phyloP scores from a whole-genome alignment of 2,113 vertebrate genomes.

The Dendropsophus ebraccatus region DNA sequence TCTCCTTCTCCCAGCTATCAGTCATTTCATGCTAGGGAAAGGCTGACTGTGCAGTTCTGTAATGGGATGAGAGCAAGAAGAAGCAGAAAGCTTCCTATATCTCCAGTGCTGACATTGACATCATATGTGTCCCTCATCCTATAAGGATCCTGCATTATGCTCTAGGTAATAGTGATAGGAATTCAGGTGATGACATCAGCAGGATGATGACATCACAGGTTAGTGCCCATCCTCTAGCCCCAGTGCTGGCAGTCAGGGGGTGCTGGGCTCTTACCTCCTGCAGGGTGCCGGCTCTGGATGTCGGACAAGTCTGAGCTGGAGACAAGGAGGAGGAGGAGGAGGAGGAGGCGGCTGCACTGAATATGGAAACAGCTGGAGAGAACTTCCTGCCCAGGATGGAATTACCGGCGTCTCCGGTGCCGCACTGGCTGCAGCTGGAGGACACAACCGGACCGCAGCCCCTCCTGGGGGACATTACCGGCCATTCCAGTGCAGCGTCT shows the following conservation, averaged over 20 bases:
- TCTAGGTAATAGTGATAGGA: background rate
- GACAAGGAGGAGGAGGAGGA: slow-evolving; percentile 24
- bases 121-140: too few species aligned
- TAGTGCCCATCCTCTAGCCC: too few species aligned
- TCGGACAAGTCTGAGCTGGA: slow-evolving; percentile 17
- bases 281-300: slow-evolving; percentile 17
- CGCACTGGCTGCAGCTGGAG: background rate
- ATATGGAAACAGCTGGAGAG: slow-evolving; percentile 45
- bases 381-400: slow-evolving; percentile 54
- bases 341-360: slow-evolving; percentile 19
- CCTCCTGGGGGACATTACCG: background rate
- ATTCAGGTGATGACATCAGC: background rate
- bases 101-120: too few species aligned
- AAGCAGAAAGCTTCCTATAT: too few species aligned
- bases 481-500: background rate
- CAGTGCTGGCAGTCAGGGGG: background rate
- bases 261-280: background rate
- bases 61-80: too few species aligned
- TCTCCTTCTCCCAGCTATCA: too few species aligned
- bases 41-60: too few species aligned
- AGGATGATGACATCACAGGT: background rate
- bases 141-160: too few species aligned
- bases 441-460: background rate
- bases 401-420: slow-evolving; percentile 28
- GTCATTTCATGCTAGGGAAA: too few species aligned